These are phyloP conservation scores for Stictocephala bisonia DNA, from an alignment of 2,888 invertebrate genomes.

Conservation along the genomic window DNA sequence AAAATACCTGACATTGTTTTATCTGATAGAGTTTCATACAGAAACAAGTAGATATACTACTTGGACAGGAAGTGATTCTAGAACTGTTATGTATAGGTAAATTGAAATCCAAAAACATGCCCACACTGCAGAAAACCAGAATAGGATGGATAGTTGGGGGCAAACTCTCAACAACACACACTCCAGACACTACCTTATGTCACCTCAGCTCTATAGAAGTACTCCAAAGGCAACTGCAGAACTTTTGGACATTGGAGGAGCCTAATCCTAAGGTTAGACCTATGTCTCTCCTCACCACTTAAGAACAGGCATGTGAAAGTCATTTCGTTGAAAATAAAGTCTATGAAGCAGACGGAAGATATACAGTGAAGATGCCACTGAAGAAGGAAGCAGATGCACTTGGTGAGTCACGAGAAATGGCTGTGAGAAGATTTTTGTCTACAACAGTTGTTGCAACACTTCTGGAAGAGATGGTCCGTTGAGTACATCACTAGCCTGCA, in stretches of 20 bases:
- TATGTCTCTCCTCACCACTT: not conserved
- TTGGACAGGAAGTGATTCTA: constrained; percentile 53
- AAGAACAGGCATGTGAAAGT: constrained; percentile 2
- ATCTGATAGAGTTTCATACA: constrained; percentile 51
- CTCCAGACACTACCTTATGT: not conserved
- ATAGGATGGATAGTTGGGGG: constrained; percentile 53
- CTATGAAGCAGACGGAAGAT: not conserved
- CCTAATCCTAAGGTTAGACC: not conserved
- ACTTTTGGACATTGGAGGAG: too few species aligned
- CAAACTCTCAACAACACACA: not conserved
- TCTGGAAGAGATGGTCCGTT: too few species aligned
- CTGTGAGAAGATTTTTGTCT: constrained; percentile 31
- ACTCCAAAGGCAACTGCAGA: constrained; percentile 2
- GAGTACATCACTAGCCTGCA: too few species aligned
- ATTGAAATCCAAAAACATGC: constrained; percentile 18
- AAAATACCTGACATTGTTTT: constrained; percentile 53
- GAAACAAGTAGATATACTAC: constrained; percentile 52
- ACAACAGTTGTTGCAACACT: too few species aligned
- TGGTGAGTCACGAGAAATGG: constrained; percentile 36
- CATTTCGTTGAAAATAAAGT: constrained; percentile 4
- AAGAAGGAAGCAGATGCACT: not conserved
- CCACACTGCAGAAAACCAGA: constrained; percentile 47
- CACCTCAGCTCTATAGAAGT: not conserved
- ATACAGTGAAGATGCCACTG: constrained; percentile 39
- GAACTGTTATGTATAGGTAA: constrained; percentile 48